Evolutionary conservation across 2,113 vertebrate species (phyloP), one percentile per base, ranked within the genome.

Genomic region (Paradoxurus hermaphroditus): DNA sequence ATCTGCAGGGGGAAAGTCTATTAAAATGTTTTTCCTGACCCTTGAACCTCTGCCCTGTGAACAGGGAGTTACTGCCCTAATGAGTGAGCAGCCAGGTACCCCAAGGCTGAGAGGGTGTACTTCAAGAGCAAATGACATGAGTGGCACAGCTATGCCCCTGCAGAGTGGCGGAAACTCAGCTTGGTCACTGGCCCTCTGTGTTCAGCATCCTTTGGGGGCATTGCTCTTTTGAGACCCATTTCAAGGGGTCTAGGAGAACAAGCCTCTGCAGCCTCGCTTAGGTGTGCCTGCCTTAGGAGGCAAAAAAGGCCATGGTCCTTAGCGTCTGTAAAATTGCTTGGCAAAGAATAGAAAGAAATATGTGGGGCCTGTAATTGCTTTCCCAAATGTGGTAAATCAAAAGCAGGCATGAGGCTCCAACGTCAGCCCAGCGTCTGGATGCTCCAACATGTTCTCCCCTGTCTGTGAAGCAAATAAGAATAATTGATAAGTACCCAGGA

Each of bases 361-460:
- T 79, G 10, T 96, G 84, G 73, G 63, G 34, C 82, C 34, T 62
- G 5, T 49, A 96, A 96, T 73, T 96, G 59, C 62, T 96, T 97
- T 98, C 78, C 81, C 88, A 46, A 96, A 97, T 86, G 65, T 65
- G 49, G 63, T 97, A 90, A 44, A 97, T 77, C 79, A 97, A 95
- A 91, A 96, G 49, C 79, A 89, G 51, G 3, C 86, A 68, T 41
- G 68, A 94, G 39, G 96, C 77, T n/a, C 5, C 62, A 68, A 9
- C n/a, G 51, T 53, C 25, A n/a, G 49, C 44, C 39, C n/a, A 49
- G 44, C 39, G 75, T 92, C 36, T 83, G 46, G n/a, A 3, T 2
- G 8, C 93, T 51, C 27, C 4, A 19, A 31, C 44, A 65, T 59
- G 34, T 86, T 77, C 51, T 67, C 44, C 91, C 41, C 63, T 51